phyloP scores from a whole-genome alignment of 2,113 vertebrate species.

The Perca flavescens region DNA sequence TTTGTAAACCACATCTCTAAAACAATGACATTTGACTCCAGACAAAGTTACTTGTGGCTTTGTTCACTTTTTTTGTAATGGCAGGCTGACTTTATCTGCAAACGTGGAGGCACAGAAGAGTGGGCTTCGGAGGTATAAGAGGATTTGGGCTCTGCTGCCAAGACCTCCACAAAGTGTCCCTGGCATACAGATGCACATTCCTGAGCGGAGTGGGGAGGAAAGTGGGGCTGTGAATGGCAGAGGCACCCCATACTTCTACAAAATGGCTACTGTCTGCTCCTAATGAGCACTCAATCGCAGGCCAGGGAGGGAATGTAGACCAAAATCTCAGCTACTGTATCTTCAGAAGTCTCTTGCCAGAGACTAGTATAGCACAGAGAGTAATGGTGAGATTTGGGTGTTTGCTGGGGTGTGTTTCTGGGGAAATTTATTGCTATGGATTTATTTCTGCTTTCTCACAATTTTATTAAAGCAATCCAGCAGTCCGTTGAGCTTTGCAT shows the following conservation, averaged over 20 bases:
- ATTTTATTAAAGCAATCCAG: conserved; percentile 21
- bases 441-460: conserved; percentile 18
- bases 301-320: conserved; percentile 21
- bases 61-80: conserved; percentile 43
- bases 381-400: background rate
- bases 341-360: conserved; percentile 10
- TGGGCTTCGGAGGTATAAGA: conserved; percentile 59
- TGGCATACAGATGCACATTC: conserved; percentile 71
- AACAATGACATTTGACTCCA: conserved; percentile 41
- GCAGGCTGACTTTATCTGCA: conserved; percentile 66
- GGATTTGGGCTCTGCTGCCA: conserved; percentile 68
- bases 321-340: conserved; percentile 35
- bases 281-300: conserved; percentile 64
- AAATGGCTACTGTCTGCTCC: conserved; percentile 66
- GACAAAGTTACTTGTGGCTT: conserved; percentile 49
- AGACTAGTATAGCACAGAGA: background rate
- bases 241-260: conserved; percentile 57
- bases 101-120: conserved; percentile 58
- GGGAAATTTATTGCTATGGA: conserved; percentile 7
- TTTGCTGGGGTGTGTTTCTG: conserved; percentile 11
- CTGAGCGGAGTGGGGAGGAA: conserved; percentile 34
- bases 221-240: conserved; percentile 45
- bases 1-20: conserved; percentile 29
- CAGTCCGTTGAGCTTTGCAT: conserved; percentile 7
- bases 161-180: conserved; percentile 63